Evolutionary conservation across 2,797 vertebrate species (phyloP).

Genomic region (Acanthornis magna): DNA sequence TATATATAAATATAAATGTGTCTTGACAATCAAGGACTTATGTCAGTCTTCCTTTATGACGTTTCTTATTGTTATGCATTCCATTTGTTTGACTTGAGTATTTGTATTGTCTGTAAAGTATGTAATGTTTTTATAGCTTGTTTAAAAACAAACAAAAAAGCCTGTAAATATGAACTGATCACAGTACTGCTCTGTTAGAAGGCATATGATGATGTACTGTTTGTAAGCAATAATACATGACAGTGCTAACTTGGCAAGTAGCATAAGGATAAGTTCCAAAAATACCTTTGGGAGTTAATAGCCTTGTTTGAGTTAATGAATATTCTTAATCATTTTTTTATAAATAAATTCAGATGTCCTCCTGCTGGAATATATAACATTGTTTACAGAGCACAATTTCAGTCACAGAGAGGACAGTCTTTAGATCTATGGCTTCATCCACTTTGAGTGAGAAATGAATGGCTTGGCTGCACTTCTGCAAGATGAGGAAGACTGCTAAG

Average conservation of each 20-base stretch:
- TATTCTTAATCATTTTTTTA: slow-evolving; percentile 73
- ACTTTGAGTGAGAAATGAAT: slow-evolving; percentile 72
- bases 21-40: slow-evolving; percentile 92
- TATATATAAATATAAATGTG: slow-evolving; percentile 85
- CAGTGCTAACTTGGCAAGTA: slow-evolving; percentile 79
- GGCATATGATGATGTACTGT: slow-evolving; percentile 77
- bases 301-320: slow-evolving; percentile 75
- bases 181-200: slow-evolving; percentile 78
- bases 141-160: slow-evolving; percentile 71
- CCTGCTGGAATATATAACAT: slow-evolving; percentile 73
- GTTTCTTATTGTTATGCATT: slow-evolving; percentile 87
- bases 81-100: slow-evolving; percentile 85
- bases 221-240: slow-evolving; percentile 82
- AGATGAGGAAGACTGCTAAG: slow-evolving; percentile 72
- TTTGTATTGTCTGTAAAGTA: slow-evolving; percentile 91
- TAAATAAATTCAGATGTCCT: slow-evolving; percentile 75
- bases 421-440: slow-evolving; percentile 67
- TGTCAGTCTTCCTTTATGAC: slow-evolving; percentile 80
- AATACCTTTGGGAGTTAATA: slow-evolving; percentile 75
- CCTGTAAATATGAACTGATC: slow-evolving; percentile 78
- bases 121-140: slow-evolving; percentile 87
- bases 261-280: slow-evolving; percentile 79
- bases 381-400: slow-evolving; percentile 80
- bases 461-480: slow-evolving; percentile 74
- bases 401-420: slow-evolving; percentile 73